Conservation (phyloP, 1,140 invertebrate species). For the Drosophila kurseongensis region DNA sequence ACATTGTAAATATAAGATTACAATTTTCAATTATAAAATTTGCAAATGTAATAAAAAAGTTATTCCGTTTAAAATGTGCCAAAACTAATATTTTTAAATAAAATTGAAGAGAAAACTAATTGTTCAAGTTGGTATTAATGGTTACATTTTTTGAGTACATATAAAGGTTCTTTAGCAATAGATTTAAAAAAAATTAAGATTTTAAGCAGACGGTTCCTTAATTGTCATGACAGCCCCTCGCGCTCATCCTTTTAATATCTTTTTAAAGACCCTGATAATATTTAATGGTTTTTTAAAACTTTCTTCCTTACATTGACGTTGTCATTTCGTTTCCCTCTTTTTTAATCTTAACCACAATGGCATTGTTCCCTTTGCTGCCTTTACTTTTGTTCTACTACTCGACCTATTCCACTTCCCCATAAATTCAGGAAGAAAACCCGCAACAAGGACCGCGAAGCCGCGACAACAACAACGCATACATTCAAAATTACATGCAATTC, state of each 20-base stretch:
- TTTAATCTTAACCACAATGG: constrained; percentile 8
- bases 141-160: no score
- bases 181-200: no score
- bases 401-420: constrained; percentile 27
- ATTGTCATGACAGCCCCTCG: neutral
- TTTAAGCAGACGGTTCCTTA: neutral
- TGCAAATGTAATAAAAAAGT: no score
- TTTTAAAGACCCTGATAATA: neutral
- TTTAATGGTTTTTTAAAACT: constrained; percentile 1
- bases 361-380: neutral
- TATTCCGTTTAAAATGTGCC: no score
- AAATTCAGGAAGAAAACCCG: constrained; percentile 20
- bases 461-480: constrained; percentile 31
- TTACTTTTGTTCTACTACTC: constrained; percentile 3
- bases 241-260: neutral
- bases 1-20: no score
- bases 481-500: constrained; percentile 67
- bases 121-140: no score
- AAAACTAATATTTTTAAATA: no score
- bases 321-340: neutral
- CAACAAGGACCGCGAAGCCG: constrained; percentile 9
- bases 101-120: no score
- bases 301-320: neutral
- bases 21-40: no score
- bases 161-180: no score